Evolutionary conservation across 2,797 vertebrate genomes (phyloP), one percentile per base, ranked within the genome.

Genomic region (Propithecus perrieri): DNA sequence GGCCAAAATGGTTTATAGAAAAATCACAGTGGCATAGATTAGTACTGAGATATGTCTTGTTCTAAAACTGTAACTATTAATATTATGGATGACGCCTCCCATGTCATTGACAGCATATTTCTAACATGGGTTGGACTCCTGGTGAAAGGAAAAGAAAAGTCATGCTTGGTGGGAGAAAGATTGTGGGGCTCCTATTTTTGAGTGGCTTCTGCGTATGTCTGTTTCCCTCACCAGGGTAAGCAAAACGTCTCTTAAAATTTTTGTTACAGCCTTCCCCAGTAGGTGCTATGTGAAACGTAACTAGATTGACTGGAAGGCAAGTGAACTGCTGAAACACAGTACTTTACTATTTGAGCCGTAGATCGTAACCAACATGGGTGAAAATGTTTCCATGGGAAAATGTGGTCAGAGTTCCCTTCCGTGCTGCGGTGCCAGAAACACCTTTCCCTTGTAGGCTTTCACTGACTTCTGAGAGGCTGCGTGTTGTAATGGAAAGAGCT

Each of bases 371-470:
- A 61, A 78, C n/a, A 15, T 5, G 46, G 61, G 69, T 30, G 35
- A 93, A 91, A 93, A 95, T 93, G 75, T 98, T 97, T 97, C 96
- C 97, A 97, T 71, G 96, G 96, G 95, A 97, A 96, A 97, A 97
- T 95, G 80, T 89, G 96, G 84, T 96, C 95, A 97, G 94, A 93
- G 71, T 90, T 97, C 80, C 95, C 87, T 94, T 94, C 84, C 46
- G 4, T 7, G 35, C 41, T 13, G 33, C n/a, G 69, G 53, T 92
- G 96, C 97, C 96, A 97, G 93, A 92, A 96, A 92, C 93, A 96
- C 97, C 87, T 96, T 97, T 87, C 17, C 80, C 48, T 89, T 4
- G n/a, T n/a, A 85, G 84, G n/a, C 80, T 88, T 89, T 80, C 86
- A 35, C 22, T 15, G 67, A 91, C 74, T 94, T 91, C 89, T 78